phyloP scores from a whole-genome alignment of 2,113 vertebrate genomes.

The Tupaia chinensis region DNA sequence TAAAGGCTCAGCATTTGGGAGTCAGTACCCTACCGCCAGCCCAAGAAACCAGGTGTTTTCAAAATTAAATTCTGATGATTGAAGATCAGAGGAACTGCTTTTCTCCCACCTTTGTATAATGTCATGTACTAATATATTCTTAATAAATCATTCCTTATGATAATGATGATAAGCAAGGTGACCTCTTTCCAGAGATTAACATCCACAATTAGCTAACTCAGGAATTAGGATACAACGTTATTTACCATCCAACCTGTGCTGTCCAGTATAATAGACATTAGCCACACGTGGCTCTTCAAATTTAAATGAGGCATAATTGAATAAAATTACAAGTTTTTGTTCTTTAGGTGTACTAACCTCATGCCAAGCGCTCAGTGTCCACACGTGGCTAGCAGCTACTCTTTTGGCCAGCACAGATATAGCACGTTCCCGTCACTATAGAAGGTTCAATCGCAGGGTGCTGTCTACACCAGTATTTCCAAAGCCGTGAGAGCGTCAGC shows the following conservation, averaged over 20 bases:
- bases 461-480: background rate
- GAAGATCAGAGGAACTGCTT: background rate
- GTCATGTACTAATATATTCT: background rate
- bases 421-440: background rate
- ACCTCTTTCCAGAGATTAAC: constrained; percentile 27
- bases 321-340: background rate
- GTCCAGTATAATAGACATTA: background rate
- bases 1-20: background rate
- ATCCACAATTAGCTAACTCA: constrained; percentile 37
- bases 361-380: background rate
- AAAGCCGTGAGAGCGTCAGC: background rate
- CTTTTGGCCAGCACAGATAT: background rate
- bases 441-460: background rate
- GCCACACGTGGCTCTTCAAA: background rate
- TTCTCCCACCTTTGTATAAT: background rate
- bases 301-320: background rate
- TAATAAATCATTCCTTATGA: constrained; percentile 57
- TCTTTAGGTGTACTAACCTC: background rate
- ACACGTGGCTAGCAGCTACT: background rate
- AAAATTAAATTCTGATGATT: background rate
- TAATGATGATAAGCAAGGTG: constrained; percentile 47
- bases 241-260: background rate
- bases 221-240: background rate
- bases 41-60: constrained; percentile 34
- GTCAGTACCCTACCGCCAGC: background rate